A percentile compares a stretch with the other conserved stretches of the same genome.
phyloP scores from a whole-genome alignment of 2,888 invertebrate species.

The Acleris emargana region DNA sequence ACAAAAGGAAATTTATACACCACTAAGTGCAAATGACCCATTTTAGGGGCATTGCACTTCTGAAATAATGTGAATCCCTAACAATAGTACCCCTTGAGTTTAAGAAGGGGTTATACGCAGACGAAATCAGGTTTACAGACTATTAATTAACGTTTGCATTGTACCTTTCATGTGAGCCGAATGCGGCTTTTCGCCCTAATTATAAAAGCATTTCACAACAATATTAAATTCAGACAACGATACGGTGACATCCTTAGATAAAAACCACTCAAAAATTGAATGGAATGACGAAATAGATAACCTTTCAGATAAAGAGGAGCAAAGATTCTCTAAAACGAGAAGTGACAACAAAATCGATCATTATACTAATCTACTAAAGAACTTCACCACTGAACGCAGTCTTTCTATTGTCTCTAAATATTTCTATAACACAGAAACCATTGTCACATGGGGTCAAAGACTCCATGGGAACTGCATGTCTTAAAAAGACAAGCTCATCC shows the following conservation, averaged over 20 bases:
- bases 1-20: slow-evolving; percentile 35
- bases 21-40: slow-evolving; percentile 50
- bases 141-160: slow-evolving; percentile 28
- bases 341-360: slow-evolving; percentile 3
- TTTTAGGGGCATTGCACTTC: slow-evolving; percentile 59
- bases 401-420: too few relatives aligned
- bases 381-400: too few relatives aligned
- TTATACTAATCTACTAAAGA: too few relatives aligned
- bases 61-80: slow-evolving; percentile 44
- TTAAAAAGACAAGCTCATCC: slow-evolving; percentile 36
- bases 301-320: slow-evolving; percentile 14
- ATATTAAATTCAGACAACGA: slow-evolving; percentile 41
- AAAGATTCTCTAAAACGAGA: slow-evolving; percentile 13
- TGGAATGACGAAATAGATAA: slow-evolving; percentile 25
- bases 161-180: neutral
- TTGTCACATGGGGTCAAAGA: slow-evolving; percentile 37
- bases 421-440: slow-evolving; percentile 1
- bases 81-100: slow-evolving; percentile 52
- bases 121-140: slow-evolving; percentile 42
- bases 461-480: slow-evolving; percentile 37
- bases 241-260: slow-evolving; percentile 46
- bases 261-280: slow-evolving; percentile 13
- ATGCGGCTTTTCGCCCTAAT: slow-evolving; percentile 10
- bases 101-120: slow-evolving; percentile 44
- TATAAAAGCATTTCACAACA: neutral